phyloP scores from a whole-genome alignment of 1,140 invertebrate species.

The Diachasma alloeum region DNA sequence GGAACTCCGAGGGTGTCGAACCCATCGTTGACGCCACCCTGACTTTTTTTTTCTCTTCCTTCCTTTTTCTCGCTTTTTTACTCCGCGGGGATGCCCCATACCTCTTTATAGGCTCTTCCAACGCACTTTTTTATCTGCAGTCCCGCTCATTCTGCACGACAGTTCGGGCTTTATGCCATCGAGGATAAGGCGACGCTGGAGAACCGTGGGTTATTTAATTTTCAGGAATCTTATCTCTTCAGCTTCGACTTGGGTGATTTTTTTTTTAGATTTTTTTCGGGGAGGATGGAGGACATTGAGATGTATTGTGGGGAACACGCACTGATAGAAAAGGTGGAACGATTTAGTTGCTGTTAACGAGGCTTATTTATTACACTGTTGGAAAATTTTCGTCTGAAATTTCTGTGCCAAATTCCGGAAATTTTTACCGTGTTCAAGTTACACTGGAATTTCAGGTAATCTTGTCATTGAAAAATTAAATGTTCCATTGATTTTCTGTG shows the following conservation, averaged over 20 bases:
- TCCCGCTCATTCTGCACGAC: not conserved
- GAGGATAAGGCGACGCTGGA: not conserved
- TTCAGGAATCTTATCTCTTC: slow-evolving; percentile 17
- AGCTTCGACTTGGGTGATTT: not conserved
- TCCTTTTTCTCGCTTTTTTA: not conserved
- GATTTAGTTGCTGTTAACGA: too few species aligned
- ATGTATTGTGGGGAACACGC: not conserved
- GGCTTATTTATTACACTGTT: too few species aligned
- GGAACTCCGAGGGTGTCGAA: slow-evolving; percentile 49
- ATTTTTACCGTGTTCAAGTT: too few species aligned
- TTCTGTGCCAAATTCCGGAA: too few species aligned
- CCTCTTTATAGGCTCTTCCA: not conserved
- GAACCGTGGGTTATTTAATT: slow-evolving; percentile 23
- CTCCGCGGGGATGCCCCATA: not conserved
- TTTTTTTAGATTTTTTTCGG: not conserved
- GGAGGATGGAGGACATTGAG: not conserved
- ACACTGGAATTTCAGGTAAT: too few species aligned
- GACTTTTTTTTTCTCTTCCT: not conserved
- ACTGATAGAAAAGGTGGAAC: too few species aligned
- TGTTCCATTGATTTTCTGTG: too few species aligned
- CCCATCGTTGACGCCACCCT: slow-evolving; percentile 41
- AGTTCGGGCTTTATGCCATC: not conserved
- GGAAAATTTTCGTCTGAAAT: too few species aligned
- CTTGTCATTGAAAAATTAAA: too few species aligned
- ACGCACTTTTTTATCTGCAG: not conserved